Percentiles rank a stretch among this genome's conserved stretches.
Evolutionary conservation across 2,888 invertebrate species (phyloP).

Genomic region (Caenorhabditis angaria): DNA sequence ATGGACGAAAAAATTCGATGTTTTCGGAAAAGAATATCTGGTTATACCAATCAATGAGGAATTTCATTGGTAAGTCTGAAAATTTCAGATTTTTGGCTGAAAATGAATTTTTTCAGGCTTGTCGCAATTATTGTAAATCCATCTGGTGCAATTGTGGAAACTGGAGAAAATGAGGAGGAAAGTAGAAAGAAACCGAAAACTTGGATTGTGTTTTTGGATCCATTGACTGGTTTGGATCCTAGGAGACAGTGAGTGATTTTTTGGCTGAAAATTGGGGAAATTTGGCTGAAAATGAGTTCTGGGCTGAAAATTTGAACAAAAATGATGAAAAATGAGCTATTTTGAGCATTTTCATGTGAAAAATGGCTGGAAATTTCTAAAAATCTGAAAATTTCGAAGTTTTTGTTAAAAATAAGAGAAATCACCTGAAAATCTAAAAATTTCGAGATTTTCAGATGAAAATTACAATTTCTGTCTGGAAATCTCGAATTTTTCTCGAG

Average conservation of each 20-base stretch:
- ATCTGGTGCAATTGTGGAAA: slow-evolving; percentile 78
- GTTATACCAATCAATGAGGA: slow-evolving; percentile 97
- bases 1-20: slow-evolving; percentile 95
- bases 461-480: not conserved
- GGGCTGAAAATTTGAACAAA: too few relatives aligned
- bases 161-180: slow-evolving; percentile 81
- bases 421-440: not conserved
- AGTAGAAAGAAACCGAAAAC: slow-evolving; percentile 18
- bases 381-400: too few relatives aligned
- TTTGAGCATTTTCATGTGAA: too few relatives aligned
- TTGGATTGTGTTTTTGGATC: slow-evolving; percentile 30
- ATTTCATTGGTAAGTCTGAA: slow-evolving; percentile 74
- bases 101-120: slow-evolving; percentile 55
- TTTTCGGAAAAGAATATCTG: slow-evolving; percentile 94
- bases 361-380: too few relatives aligned
- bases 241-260: not conserved
- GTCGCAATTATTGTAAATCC: slow-evolving; percentile 95
- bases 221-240: slow-evolving; percentile 29
- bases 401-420: too few relatives aligned
- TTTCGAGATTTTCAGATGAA: not conserved
- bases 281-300: too few relatives aligned
- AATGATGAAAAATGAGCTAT: too few relatives aligned
- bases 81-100: slow-evolving; percentile 62
- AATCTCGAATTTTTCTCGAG: not conserved
- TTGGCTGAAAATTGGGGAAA: not conserved